Base-by-base conservation (phyloP, 1,140 invertebrate species). In the Brachionus sp. region DNA sequence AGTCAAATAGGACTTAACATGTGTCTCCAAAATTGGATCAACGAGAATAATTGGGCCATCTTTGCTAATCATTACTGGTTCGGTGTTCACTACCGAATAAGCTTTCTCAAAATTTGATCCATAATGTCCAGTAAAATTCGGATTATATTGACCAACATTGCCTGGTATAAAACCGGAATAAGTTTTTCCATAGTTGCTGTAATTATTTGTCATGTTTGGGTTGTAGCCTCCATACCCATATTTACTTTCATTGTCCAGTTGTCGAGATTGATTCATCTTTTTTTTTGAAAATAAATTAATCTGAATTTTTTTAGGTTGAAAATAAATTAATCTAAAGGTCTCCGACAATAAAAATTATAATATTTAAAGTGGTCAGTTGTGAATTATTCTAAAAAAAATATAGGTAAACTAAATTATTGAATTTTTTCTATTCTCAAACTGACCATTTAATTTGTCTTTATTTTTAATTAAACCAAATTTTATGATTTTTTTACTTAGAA, bases 1-100 rank as follows among this genome's bases (percentile, higher is more conserved):
- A 2, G 77, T 80, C 16, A 80, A 80, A 66, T 80, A 80, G 5
- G 77, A 80, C 50, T 80, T 80, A 25, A 80, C 53, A 29, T 80
- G 62, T 37, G 50, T 23, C 19, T 80, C 50, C 3, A 80, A 23
- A 12, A 66, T 57, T 42, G 77, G 77, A 42, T 80, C 77, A 23
- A 80, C 77, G 6, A 80, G 23, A n/a, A 80, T 44, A 19, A 80
- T 80, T 0, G 50, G 77, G 13, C 77, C 39, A 16, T 66, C 77
- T 57, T 62, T 66, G 29, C 19, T 42, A 29, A 66, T 62, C 2
- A 16, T 46, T 10, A 75, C 70, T 50, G 77, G 77, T 35, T 80
- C 77, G 1, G 77, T 80, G 29, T 80, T 75, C 9, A 75, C 70
- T 2, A 75, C 70, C 16, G 70, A 46, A 75, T 75, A 75, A n/a